Evolutionary conservation across 2,888 invertebrate genomes (phyloP).

Genomic region (Polyploca ridens): DNA sequence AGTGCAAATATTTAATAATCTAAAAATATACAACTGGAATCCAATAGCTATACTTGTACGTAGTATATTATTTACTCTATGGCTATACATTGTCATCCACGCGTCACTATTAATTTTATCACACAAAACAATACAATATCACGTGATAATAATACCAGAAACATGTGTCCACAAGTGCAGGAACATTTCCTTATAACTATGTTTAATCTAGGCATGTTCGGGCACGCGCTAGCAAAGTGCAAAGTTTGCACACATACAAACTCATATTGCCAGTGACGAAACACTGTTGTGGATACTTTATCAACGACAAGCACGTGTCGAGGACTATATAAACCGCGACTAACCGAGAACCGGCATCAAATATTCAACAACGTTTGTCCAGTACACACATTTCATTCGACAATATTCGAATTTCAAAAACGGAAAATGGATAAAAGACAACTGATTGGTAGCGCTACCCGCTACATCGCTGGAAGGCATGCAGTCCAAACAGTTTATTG

Average conservation of each 20-base stretch:
- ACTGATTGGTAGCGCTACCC: conserved; percentile 88
- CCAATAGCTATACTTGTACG: no score
- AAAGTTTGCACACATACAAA: conserved; percentile 59
- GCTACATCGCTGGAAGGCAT: conserved; percentile 89
- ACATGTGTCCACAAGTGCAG: conserved; percentile 13
- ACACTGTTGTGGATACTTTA: conserved; percentile 51
- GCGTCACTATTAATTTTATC: neutral
- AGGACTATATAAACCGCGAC: conserved; percentile 47
- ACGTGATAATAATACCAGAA: neutral
- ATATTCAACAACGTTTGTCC: conserved; percentile 18
- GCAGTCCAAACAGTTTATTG: conserved; percentile 92
- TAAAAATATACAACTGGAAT: neutral
- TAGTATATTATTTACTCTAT: no score
- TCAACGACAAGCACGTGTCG: conserved; percentile 59
- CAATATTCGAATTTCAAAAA: conserved; percentile 20
- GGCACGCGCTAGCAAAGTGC: conserved; percentile 66
- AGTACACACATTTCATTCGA: neutral
- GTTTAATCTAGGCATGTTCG: conserved; percentile 24
- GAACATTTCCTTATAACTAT: conserved; percentile 20
- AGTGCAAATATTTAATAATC: neutral
- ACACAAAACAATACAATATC: neutral
- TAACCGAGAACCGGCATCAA: conserved; percentile 21
- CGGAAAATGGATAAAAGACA: conserved; percentile 76
- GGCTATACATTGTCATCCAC: neutral
- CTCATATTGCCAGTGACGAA: conserved; percentile 40